These are phyloP conservation scores for Marasmarcha lunaedactyla DNA, from an alignment of 2,888 invertebrate genomes.

Conservation along the genomic window DNA sequence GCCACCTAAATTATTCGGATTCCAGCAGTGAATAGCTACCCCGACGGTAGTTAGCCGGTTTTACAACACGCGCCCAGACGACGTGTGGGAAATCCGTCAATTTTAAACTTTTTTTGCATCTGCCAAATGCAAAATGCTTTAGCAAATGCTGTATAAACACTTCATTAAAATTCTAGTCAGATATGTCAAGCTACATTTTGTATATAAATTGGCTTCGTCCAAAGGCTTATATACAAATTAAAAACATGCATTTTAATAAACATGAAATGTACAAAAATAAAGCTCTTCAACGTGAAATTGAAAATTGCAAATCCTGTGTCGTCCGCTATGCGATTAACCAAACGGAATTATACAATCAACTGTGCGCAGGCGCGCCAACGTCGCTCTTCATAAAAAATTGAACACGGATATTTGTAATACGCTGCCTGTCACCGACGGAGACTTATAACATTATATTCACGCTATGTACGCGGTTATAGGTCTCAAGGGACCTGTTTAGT, in stretches of 20 bases:
- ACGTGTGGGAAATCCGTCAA: background rate
- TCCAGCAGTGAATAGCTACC: slow-evolving; percentile 26
- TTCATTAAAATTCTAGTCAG: too few species aligned
- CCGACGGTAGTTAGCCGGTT: slow-evolving; percentile 15
- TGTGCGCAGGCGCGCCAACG: slow-evolving; percentile 27
- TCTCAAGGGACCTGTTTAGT: slow-evolving; percentile 31
- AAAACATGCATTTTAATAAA: too few species aligned
- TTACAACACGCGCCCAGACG: slow-evolving; percentile 7
- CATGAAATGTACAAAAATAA: too few species aligned
- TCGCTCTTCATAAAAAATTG: slow-evolving; percentile 23
- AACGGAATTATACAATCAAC: slow-evolving; percentile 52
- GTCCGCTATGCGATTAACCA: slow-evolving; percentile 39
- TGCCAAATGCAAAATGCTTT: too few species aligned
- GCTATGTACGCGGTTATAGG: slow-evolving; percentile 23
- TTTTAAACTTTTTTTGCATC: background rate
- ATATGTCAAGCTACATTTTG: too few species aligned
- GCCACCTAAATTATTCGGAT: slow-evolving; percentile 33
- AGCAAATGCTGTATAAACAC: too few species aligned
- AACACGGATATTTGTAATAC: background rate
- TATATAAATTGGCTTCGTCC: too few species aligned
- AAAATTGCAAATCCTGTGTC: slow-evolving; percentile 36
- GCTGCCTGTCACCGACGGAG: background rate
- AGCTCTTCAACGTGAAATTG: slow-evolving; percentile 21
- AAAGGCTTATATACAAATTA: too few species aligned
- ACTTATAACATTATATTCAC: slow-evolving; percentile 28